These are phyloP conservation scores for Cryptocephalus moraei DNA, from an alignment of 2,888 invertebrate species.

Conservation along the genomic window DNA sequence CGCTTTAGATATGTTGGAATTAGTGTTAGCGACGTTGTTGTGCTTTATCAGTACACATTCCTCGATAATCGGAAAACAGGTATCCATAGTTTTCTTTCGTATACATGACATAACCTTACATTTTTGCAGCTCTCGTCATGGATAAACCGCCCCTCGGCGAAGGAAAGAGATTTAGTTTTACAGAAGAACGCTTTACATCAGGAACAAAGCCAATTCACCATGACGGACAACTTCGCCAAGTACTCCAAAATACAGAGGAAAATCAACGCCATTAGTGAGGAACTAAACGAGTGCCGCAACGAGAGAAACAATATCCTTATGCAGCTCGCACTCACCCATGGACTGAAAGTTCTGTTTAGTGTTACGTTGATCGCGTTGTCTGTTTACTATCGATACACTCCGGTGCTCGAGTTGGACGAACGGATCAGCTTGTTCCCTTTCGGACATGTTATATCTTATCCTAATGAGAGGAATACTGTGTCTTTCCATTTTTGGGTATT, in stretches of 20 bases:
- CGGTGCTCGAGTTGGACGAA: constrained; percentile 38
- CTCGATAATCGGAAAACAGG: constrained; percentile 42
- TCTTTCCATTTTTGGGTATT: constrained; percentile 45
- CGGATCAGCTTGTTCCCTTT: constrained; percentile 40
- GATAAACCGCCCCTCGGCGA: constrained; percentile 38
- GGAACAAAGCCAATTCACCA: constrained; percentile 42
- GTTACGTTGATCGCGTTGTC: constrained; percentile 34
- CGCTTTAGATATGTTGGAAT: constrained; percentile 5
- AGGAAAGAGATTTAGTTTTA: constrained; percentile 37
- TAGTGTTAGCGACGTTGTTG: constrained; percentile 39
- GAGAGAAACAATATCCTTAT: constrained; percentile 18
- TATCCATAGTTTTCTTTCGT: constrained; percentile 16
- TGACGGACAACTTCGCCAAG: constrained; percentile 50
- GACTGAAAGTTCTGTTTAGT: constrained; percentile 32
- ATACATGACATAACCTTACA: not conserved
- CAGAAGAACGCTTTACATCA: constrained; percentile 38
- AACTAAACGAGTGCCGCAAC: constrained; percentile 35
- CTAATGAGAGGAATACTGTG: constrained; percentile 40
- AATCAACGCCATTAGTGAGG: constrained; percentile 44
- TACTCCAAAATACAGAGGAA: constrained; percentile 49
- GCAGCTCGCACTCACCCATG: constrained; percentile 31
- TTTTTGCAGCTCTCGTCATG: constrained; percentile 43
- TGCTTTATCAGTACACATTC: constrained; percentile 41
- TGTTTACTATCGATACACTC: constrained; percentile 37
- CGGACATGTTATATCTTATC: constrained; percentile 40